Conservation (phyloP, 2,888 invertebrate genomes). For the Mythimna loreyi region DNA sequence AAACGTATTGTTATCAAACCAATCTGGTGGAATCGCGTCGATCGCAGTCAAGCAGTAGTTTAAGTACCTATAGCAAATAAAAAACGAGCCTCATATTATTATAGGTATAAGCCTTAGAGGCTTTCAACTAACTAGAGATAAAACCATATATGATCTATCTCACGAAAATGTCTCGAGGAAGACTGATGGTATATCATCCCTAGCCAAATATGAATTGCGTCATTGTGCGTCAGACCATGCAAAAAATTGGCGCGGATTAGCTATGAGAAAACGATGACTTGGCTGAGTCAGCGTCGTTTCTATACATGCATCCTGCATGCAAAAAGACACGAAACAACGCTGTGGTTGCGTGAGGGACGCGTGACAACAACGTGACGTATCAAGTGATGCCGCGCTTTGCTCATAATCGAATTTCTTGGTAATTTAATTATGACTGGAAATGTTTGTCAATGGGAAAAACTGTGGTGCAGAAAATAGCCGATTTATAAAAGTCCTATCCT, state of each 20-base stretch:
- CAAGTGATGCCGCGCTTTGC: slow-evolving; percentile 59
- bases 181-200: slow-evolving; percentile 9
- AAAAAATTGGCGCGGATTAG: slow-evolving; percentile 51
- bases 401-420: slow-evolving; percentile 41
- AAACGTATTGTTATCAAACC: no score
- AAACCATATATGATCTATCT: slow-evolving; percentile 6
- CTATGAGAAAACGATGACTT: slow-evolving; percentile 38
- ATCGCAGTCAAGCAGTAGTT: no score
- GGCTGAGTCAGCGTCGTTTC: slow-evolving; percentile 44
- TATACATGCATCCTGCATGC: slow-evolving; percentile 65
- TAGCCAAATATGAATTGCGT: slow-evolving; percentile 53
- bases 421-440: slow-evolving; percentile 38
- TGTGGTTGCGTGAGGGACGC: slow-evolving; percentile 74
- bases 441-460: background rate
- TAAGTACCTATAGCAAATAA: no score
- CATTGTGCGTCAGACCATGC: slow-evolving; percentile 51
- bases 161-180: slow-evolving; percentile 12
- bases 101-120: no score
- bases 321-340: slow-evolving; percentile 55
- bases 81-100: no score
- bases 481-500: background rate
- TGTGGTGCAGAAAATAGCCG: background rate
- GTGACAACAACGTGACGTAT: slow-evolving; percentile 75
- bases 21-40: no score
- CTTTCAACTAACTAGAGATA: no score